These are phyloP conservation scores for Myoxocephalus aenaeus DNA, from an alignment of 2,797 vertebrate species.

Conservation along the genomic window DNA sequence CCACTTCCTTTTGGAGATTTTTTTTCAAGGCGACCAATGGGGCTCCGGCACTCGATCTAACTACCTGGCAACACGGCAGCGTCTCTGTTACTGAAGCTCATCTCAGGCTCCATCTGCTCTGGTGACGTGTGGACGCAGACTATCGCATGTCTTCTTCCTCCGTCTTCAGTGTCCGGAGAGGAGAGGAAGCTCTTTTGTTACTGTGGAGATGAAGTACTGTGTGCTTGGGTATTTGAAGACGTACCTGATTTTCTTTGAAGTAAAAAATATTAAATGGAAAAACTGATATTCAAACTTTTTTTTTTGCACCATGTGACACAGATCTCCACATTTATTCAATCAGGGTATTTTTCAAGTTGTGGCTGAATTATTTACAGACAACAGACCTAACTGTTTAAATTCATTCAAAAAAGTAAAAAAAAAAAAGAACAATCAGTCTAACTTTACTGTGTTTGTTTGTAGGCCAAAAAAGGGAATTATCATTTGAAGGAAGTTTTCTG, in stretches of 20 bases:
- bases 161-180: slow-evolving; percentile 46
- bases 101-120: slow-evolving; percentile 47
- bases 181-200: slow-evolving; percentile 58
- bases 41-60: slow-evolving; percentile 59
- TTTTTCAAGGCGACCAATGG: slow-evolving; percentile 38
- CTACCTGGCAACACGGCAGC: slow-evolving; percentile 62
- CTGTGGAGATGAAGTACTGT: slow-evolving; percentile 36
- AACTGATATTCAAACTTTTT: neutral
- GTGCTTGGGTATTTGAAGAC: slow-evolving; percentile 37
- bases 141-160: slow-evolving; percentile 59
- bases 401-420: neutral
- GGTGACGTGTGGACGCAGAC: slow-evolving; percentile 44
- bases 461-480: slow-evolving; percentile 6
- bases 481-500: slow-evolving; percentile 44
- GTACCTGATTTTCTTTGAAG: slow-evolving; percentile 36
- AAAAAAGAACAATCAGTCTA: neutral
- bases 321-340: slow-evolving; percentile 4
- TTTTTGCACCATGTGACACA: neutral
- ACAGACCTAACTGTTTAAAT: neutral
- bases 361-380: neutral
- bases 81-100: slow-evolving; percentile 60
- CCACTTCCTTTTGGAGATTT: slow-evolving; percentile 43
- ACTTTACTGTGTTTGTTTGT: neutral
- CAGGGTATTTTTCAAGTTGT: neutral
- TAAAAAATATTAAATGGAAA: neutral